phyloP scores from a whole-genome alignment of 2,888 invertebrate genomes.

The Troilus luridus region DNA sequence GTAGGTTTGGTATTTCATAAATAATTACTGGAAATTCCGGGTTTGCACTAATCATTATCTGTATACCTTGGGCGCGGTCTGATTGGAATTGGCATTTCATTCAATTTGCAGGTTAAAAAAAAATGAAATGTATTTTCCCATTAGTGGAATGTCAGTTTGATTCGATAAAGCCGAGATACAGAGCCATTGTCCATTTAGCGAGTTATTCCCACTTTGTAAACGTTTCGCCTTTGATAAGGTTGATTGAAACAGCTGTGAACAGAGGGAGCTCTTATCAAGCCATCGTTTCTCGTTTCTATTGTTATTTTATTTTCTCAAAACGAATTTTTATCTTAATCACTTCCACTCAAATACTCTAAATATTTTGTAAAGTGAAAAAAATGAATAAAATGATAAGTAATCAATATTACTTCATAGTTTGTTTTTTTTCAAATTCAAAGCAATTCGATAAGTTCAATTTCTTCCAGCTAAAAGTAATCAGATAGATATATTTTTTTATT shows the following conservation, averaged over 20 bases:
- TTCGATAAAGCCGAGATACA: slow-evolving; percentile 15
- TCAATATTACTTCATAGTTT: neutral
- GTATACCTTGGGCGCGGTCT: neutral
- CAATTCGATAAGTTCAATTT: neutral
- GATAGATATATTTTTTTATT: neutral
- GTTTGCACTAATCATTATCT: neutral
- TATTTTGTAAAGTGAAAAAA: neutral
- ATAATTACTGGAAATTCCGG: neutral
- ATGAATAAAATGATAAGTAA: neutral
- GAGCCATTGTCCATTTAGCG: neutral
- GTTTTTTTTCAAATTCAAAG: neutral
- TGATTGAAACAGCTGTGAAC: slow-evolving; percentile 11
- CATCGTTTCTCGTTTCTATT: neutral
- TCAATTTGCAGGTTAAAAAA: neutral
- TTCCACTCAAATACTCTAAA: neutral
- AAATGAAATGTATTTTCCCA: neutral
- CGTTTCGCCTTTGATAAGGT: slow-evolving; percentile 17
- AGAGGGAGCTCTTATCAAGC: neutral
- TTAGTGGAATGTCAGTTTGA: neutral
- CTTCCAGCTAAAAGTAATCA: neutral
- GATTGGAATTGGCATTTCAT: neutral
- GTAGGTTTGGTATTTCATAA: no score
- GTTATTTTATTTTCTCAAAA: neutral
- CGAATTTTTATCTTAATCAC: neutral
- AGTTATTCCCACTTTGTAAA: slow-evolving; percentile 27